Evolutionary conservation across 1,140 invertebrate species (phyloP).

Genomic region (Nylanderia fulva): DNA sequence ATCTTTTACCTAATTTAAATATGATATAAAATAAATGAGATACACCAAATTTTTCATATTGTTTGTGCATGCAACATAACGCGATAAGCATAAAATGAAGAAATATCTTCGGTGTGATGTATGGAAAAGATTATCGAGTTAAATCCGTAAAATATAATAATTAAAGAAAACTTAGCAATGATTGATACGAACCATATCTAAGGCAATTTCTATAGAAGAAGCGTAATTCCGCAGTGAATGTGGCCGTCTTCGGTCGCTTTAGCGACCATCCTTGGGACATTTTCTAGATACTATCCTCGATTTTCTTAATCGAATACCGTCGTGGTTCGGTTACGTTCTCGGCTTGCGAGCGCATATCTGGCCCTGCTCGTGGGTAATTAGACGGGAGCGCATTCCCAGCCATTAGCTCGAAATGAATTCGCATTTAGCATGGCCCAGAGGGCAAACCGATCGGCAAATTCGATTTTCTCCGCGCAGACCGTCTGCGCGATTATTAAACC

Average conservation of each 20-base stretch:
- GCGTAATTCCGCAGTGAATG: not conserved
- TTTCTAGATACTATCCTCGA: not conserved
- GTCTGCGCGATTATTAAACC: conserved; percentile 73
- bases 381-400: conserved; percentile 66
- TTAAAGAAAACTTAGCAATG: not conserved
- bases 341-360: conserved; percentile 45
- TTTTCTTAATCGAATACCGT: conserved; percentile 49
- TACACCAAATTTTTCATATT: not conserved
- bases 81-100: not conserved
- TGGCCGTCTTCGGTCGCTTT: not conserved
- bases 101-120: not conserved
- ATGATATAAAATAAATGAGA: not conserved
- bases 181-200: not conserved
- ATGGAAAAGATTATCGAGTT: not conserved
- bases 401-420: conserved; percentile 78
- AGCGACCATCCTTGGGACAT: not conserved
- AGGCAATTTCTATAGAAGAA: not conserved
- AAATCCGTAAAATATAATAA: not conserved
- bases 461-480: conserved; percentile 67
- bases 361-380: conserved; percentile 59
- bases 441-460: conserved; percentile 74
- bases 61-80: not conserved
- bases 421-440: conserved; percentile 65
- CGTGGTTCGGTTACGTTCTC: conserved; percentile 6
- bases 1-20: not conserved